These are phyloP conservation scores for Drosophila ohnishii DNA, from an alignment of 1,140 invertebrate species.

Conservation along the genomic window DNA sequence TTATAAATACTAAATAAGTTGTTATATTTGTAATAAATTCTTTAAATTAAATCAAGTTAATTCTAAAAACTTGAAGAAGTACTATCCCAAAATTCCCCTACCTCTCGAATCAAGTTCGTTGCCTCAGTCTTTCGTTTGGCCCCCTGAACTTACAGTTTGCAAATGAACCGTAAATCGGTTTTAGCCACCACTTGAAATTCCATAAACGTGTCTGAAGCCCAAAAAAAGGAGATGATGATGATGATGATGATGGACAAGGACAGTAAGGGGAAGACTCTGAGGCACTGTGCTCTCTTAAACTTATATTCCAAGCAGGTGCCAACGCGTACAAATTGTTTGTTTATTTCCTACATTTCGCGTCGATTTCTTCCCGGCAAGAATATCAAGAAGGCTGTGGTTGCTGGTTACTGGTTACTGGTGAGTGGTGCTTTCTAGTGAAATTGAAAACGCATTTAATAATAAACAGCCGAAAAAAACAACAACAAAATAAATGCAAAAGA, in stretches of 20 bases:
- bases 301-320: slow-evolving; percentile 38
- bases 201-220: not conserved
- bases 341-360: slow-evolving; percentile 62
- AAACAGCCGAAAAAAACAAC: slow-evolving; percentile 22
- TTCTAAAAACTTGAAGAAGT: too few species aligned
- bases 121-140: slow-evolving; percentile 64
- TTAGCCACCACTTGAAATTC: slow-evolving; percentile 6
- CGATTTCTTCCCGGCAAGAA: slow-evolving; percentile 64
- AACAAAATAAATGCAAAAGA: slow-evolving; percentile 12
- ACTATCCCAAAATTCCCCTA: not conserved
- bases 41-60: too few species aligned
- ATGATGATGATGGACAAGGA: slow-evolving; percentile 2
- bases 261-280: not conserved
- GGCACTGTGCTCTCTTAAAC: not conserved
- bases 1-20: too few species aligned
- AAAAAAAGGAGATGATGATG: not conserved
- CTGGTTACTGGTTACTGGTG: slow-evolving; percentile 1
- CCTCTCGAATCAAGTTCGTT: slow-evolving; percentile 48
- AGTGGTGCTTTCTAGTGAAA: slow-evolving; percentile 73
- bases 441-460: slow-evolving; percentile 75
- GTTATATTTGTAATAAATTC: too few species aligned
- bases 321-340: slow-evolving; percentile 40
- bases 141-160: not conserved
- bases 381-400: slow-evolving; percentile 55
- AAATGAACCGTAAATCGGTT: not conserved